phyloP scores from a whole-genome alignment of 2,113 vertebrate species.

The Puma concolor region DNA sequence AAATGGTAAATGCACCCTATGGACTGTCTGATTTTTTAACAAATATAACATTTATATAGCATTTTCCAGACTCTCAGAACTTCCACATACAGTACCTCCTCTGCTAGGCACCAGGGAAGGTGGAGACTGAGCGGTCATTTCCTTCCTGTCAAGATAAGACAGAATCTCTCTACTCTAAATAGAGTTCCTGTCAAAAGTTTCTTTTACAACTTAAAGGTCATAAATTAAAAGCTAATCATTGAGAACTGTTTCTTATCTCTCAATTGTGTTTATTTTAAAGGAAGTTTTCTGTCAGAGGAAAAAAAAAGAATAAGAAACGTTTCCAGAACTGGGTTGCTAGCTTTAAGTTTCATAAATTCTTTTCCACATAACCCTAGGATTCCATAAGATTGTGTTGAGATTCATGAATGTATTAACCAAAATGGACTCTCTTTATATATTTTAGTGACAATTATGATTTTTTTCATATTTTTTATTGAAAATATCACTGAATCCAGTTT shows the following conservation, averaged over 20 bases:
- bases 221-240: neutral
- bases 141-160: constrained; percentile 48
- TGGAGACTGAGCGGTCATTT: neutral
- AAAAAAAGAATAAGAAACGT: neutral
- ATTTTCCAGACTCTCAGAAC: neutral
- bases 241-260: neutral
- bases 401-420: neutral
- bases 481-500: neutral
- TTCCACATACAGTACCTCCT: neutral
- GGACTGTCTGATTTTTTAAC: neutral
- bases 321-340: neutral
- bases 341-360: neutral
- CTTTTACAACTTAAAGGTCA: neutral
- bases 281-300: neutral
- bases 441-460: neutral
- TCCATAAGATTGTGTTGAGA: neutral
- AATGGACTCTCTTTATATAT: neutral
- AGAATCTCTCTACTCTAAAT: neutral
- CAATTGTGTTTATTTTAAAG: neutral
- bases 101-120: neutral
- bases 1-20: neutral
- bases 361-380: neutral
- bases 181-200: neutral
- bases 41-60: neutral
- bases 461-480: neutral